These are phyloP conservation scores for Lophotriccus pileatus DNA, from an alignment of 2,797 vertebrate genomes.

Conservation along the genomic window DNA sequence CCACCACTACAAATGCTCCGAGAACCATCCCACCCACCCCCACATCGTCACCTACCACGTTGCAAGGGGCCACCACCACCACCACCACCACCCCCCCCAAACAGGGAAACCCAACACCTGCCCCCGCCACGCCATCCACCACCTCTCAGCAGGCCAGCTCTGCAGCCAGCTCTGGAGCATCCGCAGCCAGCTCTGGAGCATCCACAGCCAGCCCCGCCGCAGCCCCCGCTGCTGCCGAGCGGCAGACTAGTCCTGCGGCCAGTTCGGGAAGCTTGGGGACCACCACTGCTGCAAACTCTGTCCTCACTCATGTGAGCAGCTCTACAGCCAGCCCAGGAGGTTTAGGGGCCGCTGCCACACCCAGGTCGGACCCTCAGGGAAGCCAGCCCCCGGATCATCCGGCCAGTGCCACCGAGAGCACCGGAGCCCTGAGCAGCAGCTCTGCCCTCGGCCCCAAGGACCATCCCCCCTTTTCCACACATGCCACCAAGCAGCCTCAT, in stretches of 20 bases:
- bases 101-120: rapidly evolving
- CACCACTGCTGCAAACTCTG: rapidly evolving
- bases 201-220: rapidly evolving
- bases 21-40: rapidly evolving
- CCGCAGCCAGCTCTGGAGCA: rapidly evolving
- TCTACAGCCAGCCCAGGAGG: rapidly evolving
- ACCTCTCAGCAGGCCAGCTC: rapidly evolving
- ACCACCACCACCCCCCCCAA: rapidly evolving
- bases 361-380: rapidly evolving
- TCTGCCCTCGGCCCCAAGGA: background rate
- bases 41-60: rapidly evolving
- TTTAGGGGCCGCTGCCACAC: rapidly evolving
- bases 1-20: rapidly evolving
- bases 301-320: rapidly evolving
- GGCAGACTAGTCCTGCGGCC: rapidly evolving
- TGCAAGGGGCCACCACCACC: rapidly evolving
- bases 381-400: rapidly evolving
- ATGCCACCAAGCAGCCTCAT: background rate
- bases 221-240: rapidly evolving
- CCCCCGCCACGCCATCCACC: rapidly evolving
- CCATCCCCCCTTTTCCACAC: rapidly evolving
- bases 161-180: rapidly evolving
- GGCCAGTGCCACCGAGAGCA: background rate
- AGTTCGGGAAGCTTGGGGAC: rapidly evolving
- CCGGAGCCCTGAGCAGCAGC: rapidly evolving